phyloP scores from a whole-genome alignment of 2,113 vertebrate genomes.

The Eulacestoma nigropectus region DNA sequence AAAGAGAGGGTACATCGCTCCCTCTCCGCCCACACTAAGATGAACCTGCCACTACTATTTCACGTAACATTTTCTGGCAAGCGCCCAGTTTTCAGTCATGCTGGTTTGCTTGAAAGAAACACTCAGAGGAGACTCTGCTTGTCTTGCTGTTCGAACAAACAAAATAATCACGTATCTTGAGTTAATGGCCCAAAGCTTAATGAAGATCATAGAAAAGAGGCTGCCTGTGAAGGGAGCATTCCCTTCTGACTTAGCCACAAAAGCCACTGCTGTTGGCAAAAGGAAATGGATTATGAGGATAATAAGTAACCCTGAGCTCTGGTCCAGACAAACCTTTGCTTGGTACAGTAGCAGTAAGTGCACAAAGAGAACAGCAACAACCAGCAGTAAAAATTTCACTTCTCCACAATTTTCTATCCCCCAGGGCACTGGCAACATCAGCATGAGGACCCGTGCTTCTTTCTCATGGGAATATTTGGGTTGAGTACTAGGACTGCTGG shows the following conservation, averaged over 20 bases:
- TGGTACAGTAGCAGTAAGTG: neutral
- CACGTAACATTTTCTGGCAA: constrained; percentile 60
- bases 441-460: neutral
- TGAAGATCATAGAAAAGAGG: constrained; percentile 43
- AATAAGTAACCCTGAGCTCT: constrained; percentile 12
- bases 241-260: constrained; percentile 38
- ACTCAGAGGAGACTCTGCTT: constrained; percentile 40
- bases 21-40: constrained; percentile 45
- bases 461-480: neutral
- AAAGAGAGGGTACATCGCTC: constrained; percentile 41
- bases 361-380: neutral
- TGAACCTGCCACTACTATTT: constrained; percentile 57
- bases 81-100: constrained; percentile 64
- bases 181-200: constrained; percentile 57
- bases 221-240: constrained; percentile 24
- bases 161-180: constrained; percentile 46
- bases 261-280: constrained; percentile 22
- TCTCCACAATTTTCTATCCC: neutral
- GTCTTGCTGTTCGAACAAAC: constrained; percentile 47
- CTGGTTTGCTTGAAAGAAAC: constrained; percentile 57
- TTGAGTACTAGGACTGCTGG: neutral
- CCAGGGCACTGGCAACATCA: neutral
- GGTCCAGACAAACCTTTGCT: constrained; percentile 18
- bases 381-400: neutral
- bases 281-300: constrained; percentile 18